Percentiles rank a stretch among this genome's conserved stretches.
Evolutionary conservation across 2,113 vertebrate species (phyloP).

Genomic region (Pygoscelis adeliae): DNA sequence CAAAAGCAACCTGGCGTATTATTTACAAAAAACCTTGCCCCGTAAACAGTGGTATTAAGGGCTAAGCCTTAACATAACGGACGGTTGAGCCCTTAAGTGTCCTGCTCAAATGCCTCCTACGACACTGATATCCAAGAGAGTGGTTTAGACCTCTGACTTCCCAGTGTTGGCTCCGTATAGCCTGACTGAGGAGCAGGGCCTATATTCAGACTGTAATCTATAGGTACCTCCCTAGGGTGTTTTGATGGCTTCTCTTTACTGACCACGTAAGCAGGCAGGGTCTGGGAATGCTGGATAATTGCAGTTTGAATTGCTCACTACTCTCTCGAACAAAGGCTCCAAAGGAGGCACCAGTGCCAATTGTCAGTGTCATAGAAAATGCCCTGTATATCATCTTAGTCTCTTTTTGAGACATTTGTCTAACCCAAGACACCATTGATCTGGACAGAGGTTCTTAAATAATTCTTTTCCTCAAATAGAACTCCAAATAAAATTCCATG

Average conservation of each 20-base stretch:
- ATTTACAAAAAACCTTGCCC: background rate
- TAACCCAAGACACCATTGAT: background rate
- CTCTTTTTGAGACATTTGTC: background rate
- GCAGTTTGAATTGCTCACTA: background rate
- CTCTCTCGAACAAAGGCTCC: background rate
- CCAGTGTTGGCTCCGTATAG: background rate
- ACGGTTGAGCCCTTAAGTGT: background rate
- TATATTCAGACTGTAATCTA: background rate
- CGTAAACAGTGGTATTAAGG: fast-evolving
- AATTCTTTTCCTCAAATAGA: background rate
- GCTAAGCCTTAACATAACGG: background rate
- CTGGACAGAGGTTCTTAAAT: background rate
- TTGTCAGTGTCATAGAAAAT: background rate
- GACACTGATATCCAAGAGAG: background rate
- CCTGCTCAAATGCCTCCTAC: background rate
- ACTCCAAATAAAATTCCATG: background rate
- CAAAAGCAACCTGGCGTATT: background rate
- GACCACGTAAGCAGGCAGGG: background rate
- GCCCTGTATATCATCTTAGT: background rate
- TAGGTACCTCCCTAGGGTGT: background rate
- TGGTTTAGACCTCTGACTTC: background rate
- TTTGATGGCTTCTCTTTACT: background rate
- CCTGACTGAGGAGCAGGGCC: background rate
- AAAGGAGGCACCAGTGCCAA: background rate
- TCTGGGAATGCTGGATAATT: background rate